Base-by-base conservation (phyloP, 2,797 vertebrate genomes). In the Anguilla obscura region DNA sequence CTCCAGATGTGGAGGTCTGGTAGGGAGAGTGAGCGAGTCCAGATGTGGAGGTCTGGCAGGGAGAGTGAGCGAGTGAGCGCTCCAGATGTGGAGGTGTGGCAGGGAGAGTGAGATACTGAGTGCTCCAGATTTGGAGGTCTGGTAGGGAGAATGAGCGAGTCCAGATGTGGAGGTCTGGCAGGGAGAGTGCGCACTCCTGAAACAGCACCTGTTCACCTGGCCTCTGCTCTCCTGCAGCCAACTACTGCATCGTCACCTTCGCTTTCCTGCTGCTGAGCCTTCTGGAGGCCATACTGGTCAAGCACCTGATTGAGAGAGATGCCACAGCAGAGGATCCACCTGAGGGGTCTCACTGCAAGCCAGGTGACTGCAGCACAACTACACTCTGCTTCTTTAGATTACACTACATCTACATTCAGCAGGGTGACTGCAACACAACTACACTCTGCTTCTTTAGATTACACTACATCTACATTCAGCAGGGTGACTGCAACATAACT, bases 191-290 rank as follows among this genome's bases (percentile, higher is more conserved):
- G 18, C 54, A 33, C 33, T 7, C 12, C 18, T 9, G 48, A 27
- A 33, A 0, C 84, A 10, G 6, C n/a, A 14, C 3, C 16, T 7
- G 7, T 74, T 74, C 10, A 45, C 50, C 50, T 52, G 50, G 50
- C 50, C 7, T 87, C 2, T 58, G 16, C 91, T 0, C 0, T 84
- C 14, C 76, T 85, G 88, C 92, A 97, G 97, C 96, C 3, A 90
- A 94, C 6, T 97, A 96, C 92, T 97, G 96, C 93, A 94, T 95
- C 24, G 95, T 95, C 87, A 96, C 96, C 84, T 96, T 97, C 92
- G 94, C 92, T 71, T 90, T 97, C 89, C 96, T 97, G 95, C 92
- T 95, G 89, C 90, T 96, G 90, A 96, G 96, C 79, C 92, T 96
- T 56, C 91, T 97, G 54, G 96, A 97, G 91, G 95, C 95, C 0